Conservation (phyloP, 2,888 invertebrate genomes). For the Cryptophagus acutangulus region DNA sequence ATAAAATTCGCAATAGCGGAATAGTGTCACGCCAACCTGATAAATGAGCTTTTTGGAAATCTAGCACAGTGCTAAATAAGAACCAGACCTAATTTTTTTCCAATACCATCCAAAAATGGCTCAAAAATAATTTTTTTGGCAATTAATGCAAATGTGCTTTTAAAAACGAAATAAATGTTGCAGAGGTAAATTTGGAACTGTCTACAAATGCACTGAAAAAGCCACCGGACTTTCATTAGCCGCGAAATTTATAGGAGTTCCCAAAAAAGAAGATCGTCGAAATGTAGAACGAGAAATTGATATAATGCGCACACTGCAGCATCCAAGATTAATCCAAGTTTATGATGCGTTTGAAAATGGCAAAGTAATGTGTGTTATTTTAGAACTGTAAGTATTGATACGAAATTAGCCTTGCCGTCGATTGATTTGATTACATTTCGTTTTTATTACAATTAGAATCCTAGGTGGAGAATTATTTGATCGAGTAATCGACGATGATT, state of each 20-base stretch:
- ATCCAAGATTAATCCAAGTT: conserved; percentile 92
- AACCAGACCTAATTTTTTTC: too few species aligned
- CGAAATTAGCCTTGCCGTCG: too few species aligned
- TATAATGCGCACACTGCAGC: conserved; percentile 91
- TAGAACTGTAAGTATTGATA: conserved; percentile 97
- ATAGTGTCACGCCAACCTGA: too few species aligned
- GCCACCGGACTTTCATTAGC: conserved; percentile 75
- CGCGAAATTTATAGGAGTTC: conserved; percentile 87
- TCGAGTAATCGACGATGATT: conserved; percentile 97
- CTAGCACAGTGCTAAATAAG: too few species aligned
- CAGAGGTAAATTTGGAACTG: conserved; percentile 97
- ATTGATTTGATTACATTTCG: too few species aligned
- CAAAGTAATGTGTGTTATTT: conserved; percentile 91
- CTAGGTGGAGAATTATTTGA: conserved; percentile 98
- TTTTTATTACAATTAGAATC: conserved; percentile 60
- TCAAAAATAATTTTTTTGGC: too few species aligned
- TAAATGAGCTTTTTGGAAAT: too few species aligned
- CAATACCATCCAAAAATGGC: too few species aligned
- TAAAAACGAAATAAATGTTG: conserved; percentile 28
- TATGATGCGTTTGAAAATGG: conserved; percentile 95
- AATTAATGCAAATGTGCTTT: too few species aligned
- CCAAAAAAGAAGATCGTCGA: conserved; percentile 78
- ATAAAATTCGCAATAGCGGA: too few species aligned
- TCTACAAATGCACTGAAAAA: conserved; percentile 87
- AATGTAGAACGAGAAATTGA: conserved; percentile 95